A percentile compares a stretch with the other conserved stretches of the same genome.
Evolutionary conservation across 2,797 vertebrate genomes (phyloP).

Genomic region (Lemur catta): DNA sequence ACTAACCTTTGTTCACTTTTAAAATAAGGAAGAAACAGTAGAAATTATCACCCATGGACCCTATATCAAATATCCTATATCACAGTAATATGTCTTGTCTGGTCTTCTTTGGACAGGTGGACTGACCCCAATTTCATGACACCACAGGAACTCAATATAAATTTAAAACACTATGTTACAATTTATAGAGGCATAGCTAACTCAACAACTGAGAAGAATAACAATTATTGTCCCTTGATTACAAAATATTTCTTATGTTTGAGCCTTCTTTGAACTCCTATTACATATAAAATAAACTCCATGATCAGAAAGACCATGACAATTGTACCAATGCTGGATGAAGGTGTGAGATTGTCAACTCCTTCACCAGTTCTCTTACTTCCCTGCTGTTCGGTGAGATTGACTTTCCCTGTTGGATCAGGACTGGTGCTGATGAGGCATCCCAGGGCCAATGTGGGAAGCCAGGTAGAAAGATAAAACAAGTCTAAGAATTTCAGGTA

Average conservation of each 20-base stretch:
- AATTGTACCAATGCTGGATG: background rate
- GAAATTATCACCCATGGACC: slow-evolving; percentile 28
- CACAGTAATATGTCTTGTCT: background rate
- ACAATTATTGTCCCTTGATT: background rate
- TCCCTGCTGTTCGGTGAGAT: background rate
- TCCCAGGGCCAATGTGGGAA: background rate
- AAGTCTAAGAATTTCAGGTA: background rate
- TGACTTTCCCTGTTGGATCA: background rate
- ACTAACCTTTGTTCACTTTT: slow-evolving; percentile 39
- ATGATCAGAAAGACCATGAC: background rate
- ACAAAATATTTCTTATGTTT: slow-evolving; percentile 23
- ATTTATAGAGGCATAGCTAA: slow-evolving; percentile 34
- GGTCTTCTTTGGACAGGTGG: background rate
- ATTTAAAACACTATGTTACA: slow-evolving; percentile 27
- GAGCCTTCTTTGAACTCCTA: background rate
- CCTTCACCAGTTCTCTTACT: background rate
- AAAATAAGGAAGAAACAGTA: slow-evolving; percentile 10
- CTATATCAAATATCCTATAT: background rate
- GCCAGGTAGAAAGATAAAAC: background rate
- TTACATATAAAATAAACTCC: slow-evolving; percentile 30
- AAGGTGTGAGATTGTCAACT: background rate
- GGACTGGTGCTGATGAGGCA: background rate
- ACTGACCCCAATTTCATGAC: slow-evolving; percentile 46
- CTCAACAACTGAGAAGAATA: slow-evolving; percentile 37
- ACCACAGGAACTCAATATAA: slow-evolving; percentile 34